Percentiles rank a stretch among this genome's conserved stretches.
These are phyloP conservation scores for Salvator merianae DNA, from an alignment of 2,113 vertebrate genomes.

Conservation along the genomic window DNA sequence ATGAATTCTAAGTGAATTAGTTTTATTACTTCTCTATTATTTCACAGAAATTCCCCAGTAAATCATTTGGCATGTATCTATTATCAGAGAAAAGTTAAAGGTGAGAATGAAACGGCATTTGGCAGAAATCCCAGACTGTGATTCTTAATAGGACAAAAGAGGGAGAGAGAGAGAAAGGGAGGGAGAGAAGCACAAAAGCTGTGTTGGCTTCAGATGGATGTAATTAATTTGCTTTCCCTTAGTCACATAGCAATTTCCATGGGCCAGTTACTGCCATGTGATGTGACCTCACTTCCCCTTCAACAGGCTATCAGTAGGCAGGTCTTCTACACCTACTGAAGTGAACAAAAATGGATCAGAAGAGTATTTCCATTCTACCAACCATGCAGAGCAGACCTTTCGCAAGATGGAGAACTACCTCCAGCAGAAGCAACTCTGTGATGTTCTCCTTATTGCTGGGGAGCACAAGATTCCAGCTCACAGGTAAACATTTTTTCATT, in stretches of 20 bases:
- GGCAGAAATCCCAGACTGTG: not conserved
- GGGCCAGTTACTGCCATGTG: not conserved
- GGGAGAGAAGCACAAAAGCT: not conserved
- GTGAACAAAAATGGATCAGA: conserved; percentile 85
- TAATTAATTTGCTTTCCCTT: not conserved
- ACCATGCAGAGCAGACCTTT: conserved; percentile 93
- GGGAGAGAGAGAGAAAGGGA: too few species aligned
- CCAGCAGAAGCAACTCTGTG: conserved; percentile 94
- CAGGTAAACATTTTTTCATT: conserved; percentile 77
- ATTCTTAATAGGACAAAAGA: not conserved
- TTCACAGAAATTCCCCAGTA: not conserved
- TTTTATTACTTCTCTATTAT: not conserved
- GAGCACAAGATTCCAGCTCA: conserved; percentile 95
- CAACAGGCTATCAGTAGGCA: conserved; percentile 79
- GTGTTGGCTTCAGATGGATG: not conserved
- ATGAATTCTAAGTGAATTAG: not conserved
- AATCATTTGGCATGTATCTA: not conserved
- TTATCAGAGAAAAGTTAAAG: not conserved
- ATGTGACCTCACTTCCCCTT: not conserved
- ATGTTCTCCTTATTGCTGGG: conserved; percentile 91
- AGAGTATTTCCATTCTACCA: conserved; percentile 87
- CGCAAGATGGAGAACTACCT: conserved; percentile 95
- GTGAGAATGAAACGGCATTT: not conserved
- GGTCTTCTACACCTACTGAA: conserved; percentile 68
- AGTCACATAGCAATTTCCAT: not conserved